Evolutionary conservation across 2,888 invertebrate genomes (phyloP).

Genomic region (Bimastos eiseni): DNA sequence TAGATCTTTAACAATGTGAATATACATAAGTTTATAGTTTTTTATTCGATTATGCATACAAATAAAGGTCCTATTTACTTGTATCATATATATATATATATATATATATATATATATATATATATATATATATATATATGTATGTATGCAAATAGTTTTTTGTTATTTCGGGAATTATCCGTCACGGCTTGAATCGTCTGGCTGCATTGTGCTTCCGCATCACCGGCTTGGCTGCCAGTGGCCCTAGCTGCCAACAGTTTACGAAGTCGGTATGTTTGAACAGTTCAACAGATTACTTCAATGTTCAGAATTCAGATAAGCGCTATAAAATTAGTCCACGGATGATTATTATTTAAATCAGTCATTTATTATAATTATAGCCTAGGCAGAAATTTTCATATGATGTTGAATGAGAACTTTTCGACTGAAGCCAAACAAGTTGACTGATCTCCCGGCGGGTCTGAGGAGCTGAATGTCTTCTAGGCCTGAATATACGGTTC

Average conservation of each 20-base stretch:
- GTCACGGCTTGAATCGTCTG: not conserved
- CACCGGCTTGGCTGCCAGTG: not conserved
- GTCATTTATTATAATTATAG: too few relatives aligned
- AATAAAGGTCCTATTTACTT: not conserved
- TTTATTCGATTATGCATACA: not conserved
- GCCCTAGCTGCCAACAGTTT: too few relatives aligned
- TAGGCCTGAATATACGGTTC: too few relatives aligned
- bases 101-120: not conserved
- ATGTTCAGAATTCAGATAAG: not conserved
- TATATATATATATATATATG: not conserved
- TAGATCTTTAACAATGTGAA: not conserved
- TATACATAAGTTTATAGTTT: not conserved
- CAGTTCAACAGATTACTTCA: not conserved
- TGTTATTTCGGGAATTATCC: not conserved
- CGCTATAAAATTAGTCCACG: not conserved
- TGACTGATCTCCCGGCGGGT: too few relatives aligned
- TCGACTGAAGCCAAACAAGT: too few relatives aligned
- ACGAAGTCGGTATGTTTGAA: too few relatives aligned
- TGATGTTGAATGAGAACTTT: too few relatives aligned
- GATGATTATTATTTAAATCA: too few relatives aligned
- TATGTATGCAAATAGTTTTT: not conserved
- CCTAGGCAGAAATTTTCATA: too few relatives aligned
- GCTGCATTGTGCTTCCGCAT: too few relatives aligned
- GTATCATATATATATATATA: not conserved
- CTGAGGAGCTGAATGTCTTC: too few relatives aligned